Evolutionary conservation across 1,140 invertebrate genomes (phyloP), one percentile per base, ranked within the genome.

Genomic region (Sminthurinus signatus): DNA sequence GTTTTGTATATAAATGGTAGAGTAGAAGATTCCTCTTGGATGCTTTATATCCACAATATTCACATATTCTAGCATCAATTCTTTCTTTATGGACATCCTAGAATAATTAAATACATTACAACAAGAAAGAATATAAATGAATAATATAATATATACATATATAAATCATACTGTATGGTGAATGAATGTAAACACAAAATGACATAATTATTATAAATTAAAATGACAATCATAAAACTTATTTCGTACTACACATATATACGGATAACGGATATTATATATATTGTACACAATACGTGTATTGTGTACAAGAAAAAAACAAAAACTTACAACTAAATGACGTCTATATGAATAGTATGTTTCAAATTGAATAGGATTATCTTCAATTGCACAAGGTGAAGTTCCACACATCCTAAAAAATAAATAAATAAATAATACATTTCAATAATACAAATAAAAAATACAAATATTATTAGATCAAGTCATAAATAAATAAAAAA

Each of bases 1-100:
- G 89, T 73, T 88, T 88, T 2, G 84, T 86, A 64, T 87, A 88
- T 73, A 88, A 76, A 75, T 93, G 89, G 74, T 89, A 88, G 73
- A 88, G 78, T 39, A 91, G 77, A 56, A 88, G 82, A 70, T 88
- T 87, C 54, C 88, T 80, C 72, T 88, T 89, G 0, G 78, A 80
- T 15, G 87, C 86, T 70, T 85, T 85, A 67, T 87, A 83, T 0
- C 89, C 89, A 77, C 89, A 93, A 72, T 90, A 85, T 74, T 91
- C 88, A 75, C 89, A 92, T 59, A 93, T 83, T 27, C 83, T 81
- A 1, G 85, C 79, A 74, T 91, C 85, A 62, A 89, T 87, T 67
- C 86, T 86, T 70, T 90, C 86, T 70, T 85, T 85, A 71, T 92
- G 89, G 0, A 88, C 82, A 68, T 89, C 86, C 32, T 87, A 83